Base-by-base conservation (phyloP, 2,888 invertebrate genomes). In the Adela reaumurella region DNA sequence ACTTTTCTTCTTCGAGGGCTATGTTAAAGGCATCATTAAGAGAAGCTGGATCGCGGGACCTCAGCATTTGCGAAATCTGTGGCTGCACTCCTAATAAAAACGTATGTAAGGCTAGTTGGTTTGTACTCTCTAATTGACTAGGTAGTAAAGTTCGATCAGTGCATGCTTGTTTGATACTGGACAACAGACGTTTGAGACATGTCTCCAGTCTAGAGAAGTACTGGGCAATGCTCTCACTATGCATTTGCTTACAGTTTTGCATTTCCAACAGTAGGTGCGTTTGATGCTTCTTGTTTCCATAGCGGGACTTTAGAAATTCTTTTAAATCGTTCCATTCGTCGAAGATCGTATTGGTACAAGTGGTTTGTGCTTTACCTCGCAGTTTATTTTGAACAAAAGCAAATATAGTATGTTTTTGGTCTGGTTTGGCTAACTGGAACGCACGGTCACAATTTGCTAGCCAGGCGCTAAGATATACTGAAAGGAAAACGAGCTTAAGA, bases 381-480 rank as follows among this genome's bases (percentile, higher is more conserved):
- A 46, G 24, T 46, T 46, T 46, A n/a, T 46, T 46, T 46, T 20
- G 24, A n/a, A 46, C 17, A 28, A 46, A 46, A 16, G 46, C 46
- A 19, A 46, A 46, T 20, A 46, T 18, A 8, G 24, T 46, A 5
- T 3, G 10, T 24, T 16, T 3, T 46, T 46, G 46, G 10, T 46
- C 29, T 17, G 24, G 28, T 28, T 28, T 11, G 24, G 46, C 46
- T 46, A 46, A 46, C 8, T 8, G 5, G 17, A 46, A 46, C 16
- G 46, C 24, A 24, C 46, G 6, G 28, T 46, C 46, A 28, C 46
- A 46, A 41, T 46, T 46, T 2, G 46, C 35, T 18, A 46, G n/a
- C 46, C 46, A 46, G 5, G 43, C 16, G 10, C 16, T 16, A 16
- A 46, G 29, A 11, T 19, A n/a, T n/a, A n/a, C n/a, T n/a, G n/a